phyloP scores from a whole-genome alignment of 2,888 invertebrate genomes.

The Pyrocoelia pectoralis region DNA sequence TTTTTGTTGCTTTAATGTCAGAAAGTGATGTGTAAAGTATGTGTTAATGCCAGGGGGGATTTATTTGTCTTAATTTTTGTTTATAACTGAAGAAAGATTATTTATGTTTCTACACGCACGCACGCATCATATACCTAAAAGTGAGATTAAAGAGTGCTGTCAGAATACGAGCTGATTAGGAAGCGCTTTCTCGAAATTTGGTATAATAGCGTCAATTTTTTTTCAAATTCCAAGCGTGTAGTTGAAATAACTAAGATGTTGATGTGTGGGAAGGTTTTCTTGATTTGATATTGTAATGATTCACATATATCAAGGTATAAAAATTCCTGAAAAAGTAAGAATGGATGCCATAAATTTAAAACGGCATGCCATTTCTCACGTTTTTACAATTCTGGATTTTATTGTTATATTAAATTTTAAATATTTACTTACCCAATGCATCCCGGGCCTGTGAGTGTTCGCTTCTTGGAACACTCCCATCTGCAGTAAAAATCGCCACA shows the following conservation, averaged over 20 bases:
- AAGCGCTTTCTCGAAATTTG: background rate
- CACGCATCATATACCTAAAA: too few relatives aligned
- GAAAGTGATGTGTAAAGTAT: background rate
- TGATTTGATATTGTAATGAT: background rate
- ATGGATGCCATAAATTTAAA: slow-evolving; percentile 1
- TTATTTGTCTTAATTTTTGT: too few relatives aligned
- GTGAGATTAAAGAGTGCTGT: too few relatives aligned
- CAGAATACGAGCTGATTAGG: background rate
- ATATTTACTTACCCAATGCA: slow-evolving; percentile 84
- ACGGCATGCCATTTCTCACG: slow-evolving; percentile 5
- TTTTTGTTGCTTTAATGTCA: background rate
- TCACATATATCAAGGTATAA: background rate
- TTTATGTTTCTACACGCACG: too few relatives aligned
- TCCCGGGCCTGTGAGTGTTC: slow-evolving; percentile 80
- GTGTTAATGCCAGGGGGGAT: background rate
- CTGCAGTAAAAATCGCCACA: slow-evolving; percentile 66
- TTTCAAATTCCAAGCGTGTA: background rate
- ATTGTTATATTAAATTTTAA: background rate
- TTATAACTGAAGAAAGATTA: too few relatives aligned
- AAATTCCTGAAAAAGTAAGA: background rate
- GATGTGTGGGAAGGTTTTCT: background rate
- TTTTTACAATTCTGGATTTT: background rate
- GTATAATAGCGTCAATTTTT: background rate
- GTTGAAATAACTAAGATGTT: background rate
- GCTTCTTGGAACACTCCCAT: slow-evolving; percentile 93